phyloP scores from a whole-genome alignment of 2,113 vertebrate genomes.

The Cricetomys ansorgei region DNA sequence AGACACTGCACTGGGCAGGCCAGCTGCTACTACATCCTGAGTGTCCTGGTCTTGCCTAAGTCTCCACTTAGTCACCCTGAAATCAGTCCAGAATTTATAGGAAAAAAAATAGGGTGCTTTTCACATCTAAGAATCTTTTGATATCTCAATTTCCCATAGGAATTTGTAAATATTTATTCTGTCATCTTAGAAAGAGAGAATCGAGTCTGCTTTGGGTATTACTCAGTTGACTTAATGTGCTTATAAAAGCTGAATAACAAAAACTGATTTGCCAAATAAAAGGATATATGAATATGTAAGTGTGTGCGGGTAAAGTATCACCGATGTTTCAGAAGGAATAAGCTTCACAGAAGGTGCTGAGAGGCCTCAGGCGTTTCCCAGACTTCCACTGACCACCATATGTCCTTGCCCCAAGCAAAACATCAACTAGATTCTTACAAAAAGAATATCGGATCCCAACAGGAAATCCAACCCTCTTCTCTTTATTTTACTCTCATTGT shows the following conservation, averaged over 20 bases:
- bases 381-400: not conserved
- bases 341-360: not conserved
- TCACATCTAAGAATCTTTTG: not conserved
- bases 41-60: not conserved
- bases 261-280: not conserved
- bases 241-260: not conserved
- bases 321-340: not conserved
- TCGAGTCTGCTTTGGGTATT: not conserved
- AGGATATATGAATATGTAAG: no score
- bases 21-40: slow-evolving; percentile 9
- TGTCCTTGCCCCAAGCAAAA: not conserved
- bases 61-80: not conserved
- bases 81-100: not conserved
- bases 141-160: not conserved
- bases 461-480: not conserved
- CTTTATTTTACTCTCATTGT: not conserved
- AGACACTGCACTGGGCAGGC: not conserved
- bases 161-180: not conserved
- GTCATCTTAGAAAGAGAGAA: not conserved
- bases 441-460: not conserved
- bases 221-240: not conserved
- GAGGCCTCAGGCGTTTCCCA: not conserved
- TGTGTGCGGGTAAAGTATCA: not conserved
- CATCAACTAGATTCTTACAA: not conserved
- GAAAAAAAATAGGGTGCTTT: not conserved